A percentile compares a stretch with the other conserved stretches of the same genome.
Conservation (phyloP, 2,888 invertebrate species). For the Adineta ricciae region DNA sequence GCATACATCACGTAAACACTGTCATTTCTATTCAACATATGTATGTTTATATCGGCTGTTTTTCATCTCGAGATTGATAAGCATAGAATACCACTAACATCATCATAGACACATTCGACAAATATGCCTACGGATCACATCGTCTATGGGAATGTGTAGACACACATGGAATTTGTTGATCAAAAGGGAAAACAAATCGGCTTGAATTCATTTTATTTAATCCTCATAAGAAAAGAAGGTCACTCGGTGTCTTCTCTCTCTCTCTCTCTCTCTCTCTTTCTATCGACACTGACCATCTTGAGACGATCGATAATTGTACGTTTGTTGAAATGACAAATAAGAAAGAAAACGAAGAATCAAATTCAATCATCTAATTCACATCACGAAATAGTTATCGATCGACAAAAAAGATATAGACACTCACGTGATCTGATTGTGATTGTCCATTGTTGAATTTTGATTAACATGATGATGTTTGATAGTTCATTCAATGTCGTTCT, state of each 20-base stretch:
- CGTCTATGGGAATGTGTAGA: background rate
- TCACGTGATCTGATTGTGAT: background rate
- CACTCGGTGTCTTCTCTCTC: no score
- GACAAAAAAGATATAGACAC: background rate
- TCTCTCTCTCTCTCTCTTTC: background rate
- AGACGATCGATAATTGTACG: background rate
- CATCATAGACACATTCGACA: background rate
- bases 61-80: background rate
- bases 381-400: background rate
- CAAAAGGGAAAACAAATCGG: background rate
- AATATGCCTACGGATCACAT: conserved; percentile 13
- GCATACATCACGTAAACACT: background rate
- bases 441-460: background rate
- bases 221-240: background rate
- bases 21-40: background rate
- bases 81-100: background rate
- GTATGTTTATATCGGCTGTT: conserved; percentile 9
- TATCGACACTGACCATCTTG: background rate
- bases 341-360: background rate
- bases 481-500: background rate
- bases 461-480: background rate
- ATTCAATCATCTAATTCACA: background rate
- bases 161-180: background rate
- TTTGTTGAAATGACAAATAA: background rate
- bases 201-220: background rate